Evolutionary conservation across 2,113 vertebrate species (phyloP), one percentile per base, ranked within the genome.

Genomic region (Epinephelus cyanopodus): DNA sequence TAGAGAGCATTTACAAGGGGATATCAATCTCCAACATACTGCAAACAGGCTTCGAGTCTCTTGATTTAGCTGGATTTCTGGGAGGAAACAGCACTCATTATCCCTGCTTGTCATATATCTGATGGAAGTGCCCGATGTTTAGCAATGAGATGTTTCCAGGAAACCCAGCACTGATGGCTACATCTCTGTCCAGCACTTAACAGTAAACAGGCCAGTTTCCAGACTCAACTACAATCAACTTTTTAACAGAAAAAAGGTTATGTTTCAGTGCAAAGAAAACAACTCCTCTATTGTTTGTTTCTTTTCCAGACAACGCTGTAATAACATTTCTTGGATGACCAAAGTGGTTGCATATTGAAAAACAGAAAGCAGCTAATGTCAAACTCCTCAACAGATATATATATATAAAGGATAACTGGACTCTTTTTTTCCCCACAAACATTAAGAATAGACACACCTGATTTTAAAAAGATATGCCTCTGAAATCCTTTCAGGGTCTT

Each of bases 301-400:
- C 79, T 87, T 96, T 96, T 96, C 96, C 95, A 96, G 96, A 97
- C 96, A 12, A 97, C 93, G 93, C 83, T 62, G 79, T 87, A 84
- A 73, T 84, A 86, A 91, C 81, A 87, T 97, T 95, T 97, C 96
- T 96, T 96, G 93, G 95, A 96, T 97, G 96, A 97, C 74, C 96
- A 93, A 98, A 98, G 97, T 99, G 97, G 97, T 99, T 99, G 98
- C 98, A 99, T 99, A 99, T 98, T 97, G 78, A 88, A 97, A 98
- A 98, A 98, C 96, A 97, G 96, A 96, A 99, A 98, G 97, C 98
- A 98, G 97, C 97, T 98, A 99, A 98, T 95, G 95, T 90, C 81
- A 91, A 91, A 92, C 96, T 97, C 97, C 76, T 97, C 95, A 97
- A 97, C 96, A 96, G 95, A 96, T 95, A 95, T 96, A 96, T 33